These are phyloP conservation scores for Acronicta aceris DNA, from an alignment of 2,888 invertebrate species.

Conservation along the genomic window DNA sequence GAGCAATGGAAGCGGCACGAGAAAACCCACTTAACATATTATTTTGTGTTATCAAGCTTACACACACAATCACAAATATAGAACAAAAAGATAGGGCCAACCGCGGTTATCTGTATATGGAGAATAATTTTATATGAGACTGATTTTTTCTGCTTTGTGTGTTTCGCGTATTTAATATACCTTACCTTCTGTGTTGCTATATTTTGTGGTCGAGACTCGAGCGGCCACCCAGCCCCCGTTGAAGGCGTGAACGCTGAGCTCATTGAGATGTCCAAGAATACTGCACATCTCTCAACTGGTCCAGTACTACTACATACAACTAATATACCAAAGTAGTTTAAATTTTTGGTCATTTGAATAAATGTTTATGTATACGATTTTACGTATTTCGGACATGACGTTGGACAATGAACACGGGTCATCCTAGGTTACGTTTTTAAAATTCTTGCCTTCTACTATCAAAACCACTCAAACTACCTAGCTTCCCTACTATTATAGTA, in stretches of 20 bases:
- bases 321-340: too few relatives aligned
- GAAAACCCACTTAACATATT: not conserved
- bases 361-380: too few relatives aligned
- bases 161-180: not conserved
- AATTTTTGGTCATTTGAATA: not conserved
- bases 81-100: not conserved
- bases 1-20: not conserved
- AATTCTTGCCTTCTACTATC: too few relatives aligned
- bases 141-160: not conserved
- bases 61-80: not conserved
- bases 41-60: not conserved
- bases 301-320: not conserved
- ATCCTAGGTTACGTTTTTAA: too few relatives aligned
- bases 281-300: not conserved
- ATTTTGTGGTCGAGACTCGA: not conserved
- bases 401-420: not conserved
- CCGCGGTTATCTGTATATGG: too few relatives aligned
- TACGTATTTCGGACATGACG: too few relatives aligned
- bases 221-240: not conserved
- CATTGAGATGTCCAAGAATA: not conserved
- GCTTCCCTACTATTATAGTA: too few relatives aligned
- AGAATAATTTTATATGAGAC: too few relatives aligned
- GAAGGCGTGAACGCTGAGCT: conserved; percentile 6
- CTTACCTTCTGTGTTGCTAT: conserved; percentile 9
- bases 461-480: too few relatives aligned